These are phyloP conservation scores for Heliangelus exortis DNA, from an alignment of 2,797 vertebrate species.

Conservation along the genomic window DNA sequence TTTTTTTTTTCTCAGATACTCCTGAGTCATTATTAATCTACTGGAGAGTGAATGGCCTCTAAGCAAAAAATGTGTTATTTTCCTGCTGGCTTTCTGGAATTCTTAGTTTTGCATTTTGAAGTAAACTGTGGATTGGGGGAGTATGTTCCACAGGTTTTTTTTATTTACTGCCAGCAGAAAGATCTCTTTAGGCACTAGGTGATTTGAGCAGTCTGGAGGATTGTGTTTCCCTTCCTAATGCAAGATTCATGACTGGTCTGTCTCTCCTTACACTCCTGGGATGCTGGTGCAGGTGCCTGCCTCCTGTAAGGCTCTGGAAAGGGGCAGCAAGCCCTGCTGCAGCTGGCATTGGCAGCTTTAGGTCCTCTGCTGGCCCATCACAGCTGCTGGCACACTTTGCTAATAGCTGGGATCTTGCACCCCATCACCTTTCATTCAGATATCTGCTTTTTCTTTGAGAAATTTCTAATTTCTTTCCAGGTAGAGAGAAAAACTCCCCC, in stretches of 20 bases:
- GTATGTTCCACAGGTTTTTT: neutral
- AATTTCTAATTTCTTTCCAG: conserved; percentile 34
- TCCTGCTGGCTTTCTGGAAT: neutral
- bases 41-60: neutral
- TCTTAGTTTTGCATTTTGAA: conserved; percentile 19
- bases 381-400: neutral
- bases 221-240: conserved; percentile 62
- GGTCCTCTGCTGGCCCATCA: neutral
- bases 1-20: neutral
- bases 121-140: neutral
- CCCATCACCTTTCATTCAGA: neutral
- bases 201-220: conserved; percentile 20
- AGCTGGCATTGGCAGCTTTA: neutral
- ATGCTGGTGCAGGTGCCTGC: neutral
- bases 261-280: conserved; percentile 55
- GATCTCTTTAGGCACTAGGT: conserved; percentile 15
- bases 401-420: neutral
- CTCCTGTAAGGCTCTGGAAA: neutral
- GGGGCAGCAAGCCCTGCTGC: neutral
- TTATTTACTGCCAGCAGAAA: conserved; percentile 10
- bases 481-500: conserved; percentile 46
- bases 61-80: neutral
- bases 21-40: neutral
- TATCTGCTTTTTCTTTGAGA: neutral
- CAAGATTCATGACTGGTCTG: conserved; percentile 57